These are phyloP conservation scores for Microplitis deprimator DNA, from an alignment of 2,888 invertebrate genomes.

Conservation along the genomic window DNA sequence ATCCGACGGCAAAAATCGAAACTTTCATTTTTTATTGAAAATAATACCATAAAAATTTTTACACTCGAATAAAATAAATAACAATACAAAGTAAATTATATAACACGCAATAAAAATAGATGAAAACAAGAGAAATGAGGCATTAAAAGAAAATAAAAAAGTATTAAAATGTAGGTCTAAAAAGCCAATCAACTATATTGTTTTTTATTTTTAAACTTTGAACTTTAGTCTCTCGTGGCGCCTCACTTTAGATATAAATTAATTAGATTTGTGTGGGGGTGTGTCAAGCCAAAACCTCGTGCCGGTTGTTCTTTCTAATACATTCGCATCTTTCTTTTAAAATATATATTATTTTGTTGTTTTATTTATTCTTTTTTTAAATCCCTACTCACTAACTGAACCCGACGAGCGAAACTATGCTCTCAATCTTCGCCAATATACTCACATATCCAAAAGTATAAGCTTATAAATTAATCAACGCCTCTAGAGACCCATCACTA, in stretches of 20 bases:
- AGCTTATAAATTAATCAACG: conserved; percentile 1
- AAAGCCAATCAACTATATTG: conserved; percentile 20
- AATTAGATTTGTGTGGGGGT: conserved; percentile 71
- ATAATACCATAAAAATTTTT: not conserved
- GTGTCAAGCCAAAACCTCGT: conserved; percentile 59
- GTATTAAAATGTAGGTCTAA: conserved; percentile 2
- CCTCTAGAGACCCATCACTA: not conserved
- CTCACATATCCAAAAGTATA: not conserved
- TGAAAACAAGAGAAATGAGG: too few species aligned
- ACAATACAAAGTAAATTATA: not conserved
- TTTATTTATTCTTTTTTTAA: not conserved
- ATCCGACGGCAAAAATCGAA: not conserved
- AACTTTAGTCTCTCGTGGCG: conserved; percentile 23
- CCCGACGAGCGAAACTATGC: not conserved
- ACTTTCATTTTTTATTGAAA: not conserved
- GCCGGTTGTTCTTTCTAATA: conserved; percentile 55
- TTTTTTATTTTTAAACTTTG: conserved; percentile 27
- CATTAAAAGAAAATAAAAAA: conserved; percentile 19
- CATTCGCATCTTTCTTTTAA: not conserved
- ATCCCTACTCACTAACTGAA: not conserved
- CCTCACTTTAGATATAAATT: conserved; percentile 65
- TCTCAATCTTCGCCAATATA: not conserved
- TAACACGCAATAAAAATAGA: not conserved
- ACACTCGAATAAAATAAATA: not conserved
- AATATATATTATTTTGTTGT: not conserved